Evolutionary conservation across 2,113 vertebrate species (phyloP).

Genomic region (Hippocampus guttulatus): DNA sequence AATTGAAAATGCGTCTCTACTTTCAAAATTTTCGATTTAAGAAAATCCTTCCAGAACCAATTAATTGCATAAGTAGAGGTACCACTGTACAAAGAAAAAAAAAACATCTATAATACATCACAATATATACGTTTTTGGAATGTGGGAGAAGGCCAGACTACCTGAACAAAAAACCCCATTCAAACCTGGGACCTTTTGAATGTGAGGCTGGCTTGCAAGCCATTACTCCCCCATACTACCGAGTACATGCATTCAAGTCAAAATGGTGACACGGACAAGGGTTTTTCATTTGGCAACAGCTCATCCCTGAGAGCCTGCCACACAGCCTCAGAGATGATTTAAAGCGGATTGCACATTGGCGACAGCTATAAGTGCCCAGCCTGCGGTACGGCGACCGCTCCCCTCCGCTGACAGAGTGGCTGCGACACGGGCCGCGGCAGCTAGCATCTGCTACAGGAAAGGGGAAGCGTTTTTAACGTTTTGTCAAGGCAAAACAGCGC

Average conservation of each 20-base stretch:
- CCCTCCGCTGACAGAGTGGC: slow-evolving; percentile 45
- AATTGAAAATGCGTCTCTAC: too few species aligned
- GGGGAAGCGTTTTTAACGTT: slow-evolving; percentile 61
- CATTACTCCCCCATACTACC: neutral
- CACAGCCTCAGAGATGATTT: neutral
- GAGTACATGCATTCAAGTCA: neutral
- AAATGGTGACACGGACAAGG: neutral
- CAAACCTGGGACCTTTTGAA: too few species aligned
- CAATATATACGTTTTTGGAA: neutral
- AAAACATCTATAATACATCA: too few species aligned
- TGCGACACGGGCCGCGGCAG: slow-evolving; percentile 50
- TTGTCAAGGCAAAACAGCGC: slow-evolving; percentile 71
- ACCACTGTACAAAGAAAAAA: too few species aligned
- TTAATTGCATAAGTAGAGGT: too few species aligned
- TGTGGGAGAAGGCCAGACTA: neutral
- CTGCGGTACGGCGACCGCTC: slow-evolving; percentile 43
- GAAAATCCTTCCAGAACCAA: too few species aligned
- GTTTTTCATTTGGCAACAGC: neutral
- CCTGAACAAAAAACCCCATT: neutral
- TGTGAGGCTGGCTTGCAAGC: neutral
- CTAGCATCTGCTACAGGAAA: slow-evolving; percentile 64
- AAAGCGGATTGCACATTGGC: slow-evolving; percentile 19
- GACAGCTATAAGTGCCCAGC: slow-evolving; percentile 39
- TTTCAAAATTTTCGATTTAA: too few species aligned
- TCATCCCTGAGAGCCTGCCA: neutral